Evolutionary conservation across 2,113 vertebrate species (phyloP).

Genomic region (Sarotherodon lohbergeri): DNA sequence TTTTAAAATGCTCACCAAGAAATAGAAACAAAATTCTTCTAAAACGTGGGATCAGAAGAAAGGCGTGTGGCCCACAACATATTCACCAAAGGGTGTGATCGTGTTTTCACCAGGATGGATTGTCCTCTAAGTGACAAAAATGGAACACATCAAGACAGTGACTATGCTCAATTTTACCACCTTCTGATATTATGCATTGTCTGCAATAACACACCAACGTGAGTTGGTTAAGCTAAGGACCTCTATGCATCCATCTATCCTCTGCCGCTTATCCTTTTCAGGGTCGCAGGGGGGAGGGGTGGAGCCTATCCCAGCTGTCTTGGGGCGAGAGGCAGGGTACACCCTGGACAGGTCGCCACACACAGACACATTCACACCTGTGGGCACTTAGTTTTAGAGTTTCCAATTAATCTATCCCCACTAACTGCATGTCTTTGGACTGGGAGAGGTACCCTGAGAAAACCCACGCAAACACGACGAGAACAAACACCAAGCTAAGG

Average conservation of each 20-base stretch:
- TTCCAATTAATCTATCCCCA: neutral
- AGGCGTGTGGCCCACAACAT: accelerated
- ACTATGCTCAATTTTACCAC: neutral
- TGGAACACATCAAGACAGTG: neutral
- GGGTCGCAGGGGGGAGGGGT: neutral
- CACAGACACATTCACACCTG: neutral
- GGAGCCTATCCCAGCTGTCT: neutral
- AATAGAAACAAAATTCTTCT: neutral
- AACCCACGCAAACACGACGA: neutral
- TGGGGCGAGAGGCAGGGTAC: neutral
- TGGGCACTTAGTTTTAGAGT: neutral
- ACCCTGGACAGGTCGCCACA: neutral
- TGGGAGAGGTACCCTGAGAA: neutral
- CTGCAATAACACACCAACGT: neutral
- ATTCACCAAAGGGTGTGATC: neutral
- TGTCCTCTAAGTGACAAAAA: neutral
- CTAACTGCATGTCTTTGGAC: neutral
- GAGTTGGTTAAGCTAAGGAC: neutral
- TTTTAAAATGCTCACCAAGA: neutral
- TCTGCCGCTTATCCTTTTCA: neutral
- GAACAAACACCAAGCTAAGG: neutral
- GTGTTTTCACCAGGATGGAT: neutral
- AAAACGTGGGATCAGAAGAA: neutral
- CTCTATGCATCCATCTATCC: neutral
- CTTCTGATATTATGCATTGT: neutral